phyloP scores from a whole-genome alignment of 2,113 vertebrate genomes.

The Gymnorhina tibicen region DNA sequence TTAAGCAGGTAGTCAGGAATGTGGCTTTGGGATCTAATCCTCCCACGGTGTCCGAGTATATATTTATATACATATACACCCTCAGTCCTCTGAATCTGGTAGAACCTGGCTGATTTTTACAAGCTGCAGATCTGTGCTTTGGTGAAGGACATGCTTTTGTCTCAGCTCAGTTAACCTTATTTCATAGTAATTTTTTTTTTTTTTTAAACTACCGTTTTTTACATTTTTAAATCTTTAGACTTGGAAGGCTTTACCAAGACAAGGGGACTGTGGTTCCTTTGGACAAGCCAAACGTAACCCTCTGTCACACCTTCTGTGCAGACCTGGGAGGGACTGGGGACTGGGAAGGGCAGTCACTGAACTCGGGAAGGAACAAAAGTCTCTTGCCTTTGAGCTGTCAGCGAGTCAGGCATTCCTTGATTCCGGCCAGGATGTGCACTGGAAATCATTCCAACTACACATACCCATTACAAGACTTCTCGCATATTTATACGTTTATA shows the following conservation, averaged over 20 bases:
- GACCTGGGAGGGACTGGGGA: background rate
- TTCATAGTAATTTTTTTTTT: background rate
- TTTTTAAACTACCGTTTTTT: background rate
- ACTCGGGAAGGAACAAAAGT: fast-evolving
- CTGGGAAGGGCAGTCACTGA: background rate
- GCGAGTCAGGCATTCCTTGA: background rate
- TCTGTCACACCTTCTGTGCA: background rate
- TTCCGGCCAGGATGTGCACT: background rate
- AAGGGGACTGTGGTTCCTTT: background rate
- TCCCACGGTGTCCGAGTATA: background rate
- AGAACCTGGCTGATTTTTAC: background rate
- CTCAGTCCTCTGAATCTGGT: background rate
- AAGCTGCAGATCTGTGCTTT: background rate
- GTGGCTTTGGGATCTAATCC: background rate
- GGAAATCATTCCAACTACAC: background rate
- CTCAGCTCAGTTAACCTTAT: background rate
- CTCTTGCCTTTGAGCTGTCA: background rate
- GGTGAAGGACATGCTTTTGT: background rate
- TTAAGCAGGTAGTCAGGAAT: background rate
- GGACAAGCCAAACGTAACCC: background rate
- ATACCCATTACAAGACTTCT: background rate
- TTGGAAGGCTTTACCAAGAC: background rate
- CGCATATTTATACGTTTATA: too few relatives aligned
- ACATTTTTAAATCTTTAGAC: background rate
- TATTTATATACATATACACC: background rate